Percentiles rank a stretch among this genome's conserved stretches.
phyloP scores from a whole-genome alignment of 2,113 vertebrate genomes.

The Chauna torquata region DNA sequence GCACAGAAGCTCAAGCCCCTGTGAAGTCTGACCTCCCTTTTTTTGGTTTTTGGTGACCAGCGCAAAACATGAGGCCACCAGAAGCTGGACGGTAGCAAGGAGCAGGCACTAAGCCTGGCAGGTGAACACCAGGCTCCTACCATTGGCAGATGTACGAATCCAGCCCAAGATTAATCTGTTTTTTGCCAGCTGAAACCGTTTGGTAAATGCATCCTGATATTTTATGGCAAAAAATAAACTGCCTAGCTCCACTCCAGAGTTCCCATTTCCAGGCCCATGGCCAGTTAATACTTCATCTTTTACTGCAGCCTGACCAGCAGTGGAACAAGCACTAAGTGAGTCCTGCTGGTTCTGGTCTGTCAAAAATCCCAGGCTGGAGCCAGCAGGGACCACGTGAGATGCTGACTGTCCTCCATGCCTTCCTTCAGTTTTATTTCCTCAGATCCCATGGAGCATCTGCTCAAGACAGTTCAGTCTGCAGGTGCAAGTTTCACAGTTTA shows the following conservation, averaged over 20 bases:
- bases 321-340: neutral
- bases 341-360: slow-evolving; percentile 34
- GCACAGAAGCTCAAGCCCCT: neutral
- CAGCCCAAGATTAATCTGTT: neutral
- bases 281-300: slow-evolving; percentile 50
- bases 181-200: neutral
- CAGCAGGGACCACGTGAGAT: neutral
- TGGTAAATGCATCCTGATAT: neutral
- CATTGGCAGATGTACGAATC: neutral
- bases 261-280: slow-evolving; percentile 50
- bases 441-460: neutral
- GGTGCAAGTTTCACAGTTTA: neutral
- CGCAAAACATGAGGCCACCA: neutral
- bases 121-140: neutral
- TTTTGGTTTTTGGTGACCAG: neutral
- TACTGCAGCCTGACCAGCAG: neutral
- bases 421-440: neutral
- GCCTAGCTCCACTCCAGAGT: neutral
- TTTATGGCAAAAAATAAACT: neutral
- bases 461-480: neutral
- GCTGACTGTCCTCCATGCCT: neutral
- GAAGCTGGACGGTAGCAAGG: neutral
- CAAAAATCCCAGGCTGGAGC: neutral
- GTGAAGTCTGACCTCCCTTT: fast-evolving
- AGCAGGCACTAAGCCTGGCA: neutral